Evolutionary conservation across 1,140 invertebrate species (phyloP).

Genomic region (Acyrthosiphon pisum): DNA sequence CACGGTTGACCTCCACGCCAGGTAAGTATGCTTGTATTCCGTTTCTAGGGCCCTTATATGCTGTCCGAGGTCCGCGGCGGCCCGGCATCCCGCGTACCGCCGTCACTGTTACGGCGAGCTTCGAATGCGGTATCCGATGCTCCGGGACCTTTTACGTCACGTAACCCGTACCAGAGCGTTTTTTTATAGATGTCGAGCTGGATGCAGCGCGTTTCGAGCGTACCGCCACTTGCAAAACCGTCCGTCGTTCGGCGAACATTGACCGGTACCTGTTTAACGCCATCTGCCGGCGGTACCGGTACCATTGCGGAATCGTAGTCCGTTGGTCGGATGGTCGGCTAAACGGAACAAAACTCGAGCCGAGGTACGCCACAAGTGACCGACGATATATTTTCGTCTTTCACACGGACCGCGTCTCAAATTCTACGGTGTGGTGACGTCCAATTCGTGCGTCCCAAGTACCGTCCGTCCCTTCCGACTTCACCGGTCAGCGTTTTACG

Average conservation of each 20-base stretch:
- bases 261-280: background rate
- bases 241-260: background rate
- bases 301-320: too few relatives aligned
- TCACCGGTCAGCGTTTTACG: background rate
- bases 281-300: background rate
- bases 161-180: background rate
- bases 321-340: too few relatives aligned
- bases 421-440: background rate
- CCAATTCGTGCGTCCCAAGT: background rate
- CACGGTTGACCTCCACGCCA: constrained; percentile 72
- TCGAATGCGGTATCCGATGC: background rate
- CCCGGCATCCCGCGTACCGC: background rate
- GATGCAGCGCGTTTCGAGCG: accelerated
- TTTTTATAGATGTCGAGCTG: background rate
- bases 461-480: background rate
- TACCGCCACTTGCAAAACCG: too few relatives aligned
- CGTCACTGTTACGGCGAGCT: background rate
- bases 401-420: background rate
- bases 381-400: background rate
- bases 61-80: background rate
- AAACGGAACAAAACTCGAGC: background rate
- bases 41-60: background rate
- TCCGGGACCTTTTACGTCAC: background rate
- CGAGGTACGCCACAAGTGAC: too few relatives aligned
- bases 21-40: constrained; percentile 67